Base-by-base conservation (phyloP, 2,888 invertebrate species). In the Nomada fabriciana region DNA sequence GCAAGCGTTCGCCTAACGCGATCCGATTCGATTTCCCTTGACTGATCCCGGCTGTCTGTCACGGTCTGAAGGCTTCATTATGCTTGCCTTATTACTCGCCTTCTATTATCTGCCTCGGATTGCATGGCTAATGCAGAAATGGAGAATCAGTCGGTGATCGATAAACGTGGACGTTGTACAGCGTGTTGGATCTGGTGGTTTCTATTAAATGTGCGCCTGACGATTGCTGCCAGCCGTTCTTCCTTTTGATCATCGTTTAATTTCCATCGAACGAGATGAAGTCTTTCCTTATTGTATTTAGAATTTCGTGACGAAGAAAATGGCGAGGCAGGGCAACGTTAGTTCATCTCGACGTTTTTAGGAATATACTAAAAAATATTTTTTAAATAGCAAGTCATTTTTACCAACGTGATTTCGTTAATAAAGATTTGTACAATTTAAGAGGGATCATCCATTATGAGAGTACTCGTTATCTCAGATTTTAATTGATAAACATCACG, bases 11-110 rank as follows among this genome's bases (percentile, higher is more conserved):
- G 60, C 59, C 69, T 72, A 82, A 82, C 82, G 65, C 68, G 82
- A 76, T 73, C 69, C 77, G 76, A 82, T 72, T 69, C 57, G 69
- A 82, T 82, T 82, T 82, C 82, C 65, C 72, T 76, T 57, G 69
- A 60, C 76, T 76, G 82, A 82, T 76, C 76, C 76, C 76, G 64
- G 61, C 72, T n/a, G 36, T 36, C 36, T 81, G 82, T 82, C 82
- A 82, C 70, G 76, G 61, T 53, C 71, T 70, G 82, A 82, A 82
- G 82, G 82, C 82, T 82, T 82, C 70, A 82, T 82, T 82, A 82
- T 60, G n/a, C 55, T 25, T 25, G 65, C 20, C 60, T 82, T 75
- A 65, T 81, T 81, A 69, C 73, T 15, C 50, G n/a, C 4, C 42
- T 47, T 36, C 47, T 50, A 61, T 81, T 81, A 81, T 75, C 53